Evolutionary conservation across 2,888 invertebrate genomes (phyloP).

Genomic region (Lasioglossum oenotherae): DNA sequence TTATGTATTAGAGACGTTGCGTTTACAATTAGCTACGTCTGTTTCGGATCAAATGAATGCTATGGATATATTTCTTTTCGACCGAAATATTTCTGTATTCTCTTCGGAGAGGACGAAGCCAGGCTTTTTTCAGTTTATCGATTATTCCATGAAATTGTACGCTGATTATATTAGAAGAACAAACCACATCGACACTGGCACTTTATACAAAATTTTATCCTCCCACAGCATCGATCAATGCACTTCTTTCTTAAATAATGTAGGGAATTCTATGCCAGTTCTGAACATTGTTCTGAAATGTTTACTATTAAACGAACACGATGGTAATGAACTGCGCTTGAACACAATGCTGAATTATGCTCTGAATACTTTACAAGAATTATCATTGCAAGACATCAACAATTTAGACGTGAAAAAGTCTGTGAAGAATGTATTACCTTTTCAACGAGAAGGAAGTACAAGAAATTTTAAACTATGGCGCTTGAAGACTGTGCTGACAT

Average conservation of each 20-base stretch:
- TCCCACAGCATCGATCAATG: constrained; percentile 55
- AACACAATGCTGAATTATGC: constrained; percentile 55
- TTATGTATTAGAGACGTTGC: constrained; percentile 63
- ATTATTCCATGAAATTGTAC: constrained; percentile 63
- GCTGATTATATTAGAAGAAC: constrained; percentile 53
- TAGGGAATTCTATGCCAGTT: constrained; percentile 42
- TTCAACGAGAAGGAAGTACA: neutral
- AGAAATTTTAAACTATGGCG: constrained; percentile 26
- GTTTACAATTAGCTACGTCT: constrained; percentile 61
- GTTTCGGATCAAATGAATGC: constrained; percentile 2
- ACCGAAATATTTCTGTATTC: constrained; percentile 30
- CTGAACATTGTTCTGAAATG: constrained; percentile 53
- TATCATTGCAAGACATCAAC: constrained; percentile 1
- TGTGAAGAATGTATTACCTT: neutral
- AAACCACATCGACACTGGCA: constrained; percentile 20
- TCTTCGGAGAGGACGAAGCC: constrained; percentile 61
- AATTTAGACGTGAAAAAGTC: constrained; percentile 22
- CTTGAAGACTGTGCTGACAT: constrained; percentile 45
- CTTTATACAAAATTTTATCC: constrained; percentile 54
- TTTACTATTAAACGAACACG: constrained; percentile 18
- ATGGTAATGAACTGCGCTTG: constrained; percentile 34
- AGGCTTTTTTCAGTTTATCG: constrained; percentile 76
- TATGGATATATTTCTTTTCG: constrained; percentile 35
- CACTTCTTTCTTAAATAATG: constrained; percentile 55
- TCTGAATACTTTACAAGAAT: constrained; percentile 43